These are phyloP conservation scores for Lysandra bellargus DNA, from an alignment of 2,888 invertebrate species.

Conservation along the genomic window DNA sequence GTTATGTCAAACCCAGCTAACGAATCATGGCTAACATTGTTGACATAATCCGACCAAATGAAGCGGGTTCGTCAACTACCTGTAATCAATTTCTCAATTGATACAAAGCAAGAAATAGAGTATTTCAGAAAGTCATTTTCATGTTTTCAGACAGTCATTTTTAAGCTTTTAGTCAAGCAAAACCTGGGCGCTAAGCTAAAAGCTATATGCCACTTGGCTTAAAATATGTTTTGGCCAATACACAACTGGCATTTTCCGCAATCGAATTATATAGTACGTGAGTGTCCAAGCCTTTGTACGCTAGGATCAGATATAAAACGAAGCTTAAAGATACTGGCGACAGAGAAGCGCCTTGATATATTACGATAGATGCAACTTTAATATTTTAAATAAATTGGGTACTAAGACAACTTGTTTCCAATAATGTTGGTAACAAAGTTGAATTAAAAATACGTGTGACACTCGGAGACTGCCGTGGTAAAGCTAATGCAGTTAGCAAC, in stretches of 20 bases:
- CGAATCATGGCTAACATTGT: no score
- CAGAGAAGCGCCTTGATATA: conserved; percentile 42
- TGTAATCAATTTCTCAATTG: no score
- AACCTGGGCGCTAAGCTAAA: background rate
- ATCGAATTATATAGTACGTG: conserved; percentile 76
- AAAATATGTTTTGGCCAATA: conserved; percentile 71
- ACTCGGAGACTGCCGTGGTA: no score
- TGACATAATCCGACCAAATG: no score
- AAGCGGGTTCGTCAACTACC: no score
- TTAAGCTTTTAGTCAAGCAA: background rate
- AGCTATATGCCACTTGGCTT: conserved; percentile 40
- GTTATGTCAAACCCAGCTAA: no score
- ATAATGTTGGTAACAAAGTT: no score
- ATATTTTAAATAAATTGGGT: background rate
- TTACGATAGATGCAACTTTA: conserved; percentile 3
- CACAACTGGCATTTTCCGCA: conserved; percentile 67
- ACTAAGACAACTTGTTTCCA: no score
- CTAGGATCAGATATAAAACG: conserved; percentile 51
- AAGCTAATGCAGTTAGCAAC: no score
- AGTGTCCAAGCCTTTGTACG: conserved; percentile 63
- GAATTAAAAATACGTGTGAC: no score
- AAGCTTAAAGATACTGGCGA: conserved; percentile 63
- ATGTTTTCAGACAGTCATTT: background rate
- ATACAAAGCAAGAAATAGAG: no score
- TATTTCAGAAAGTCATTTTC: no score